Conservation (phyloP, 2,888 invertebrate genomes). For the Lucinisca nassula region DNA sequence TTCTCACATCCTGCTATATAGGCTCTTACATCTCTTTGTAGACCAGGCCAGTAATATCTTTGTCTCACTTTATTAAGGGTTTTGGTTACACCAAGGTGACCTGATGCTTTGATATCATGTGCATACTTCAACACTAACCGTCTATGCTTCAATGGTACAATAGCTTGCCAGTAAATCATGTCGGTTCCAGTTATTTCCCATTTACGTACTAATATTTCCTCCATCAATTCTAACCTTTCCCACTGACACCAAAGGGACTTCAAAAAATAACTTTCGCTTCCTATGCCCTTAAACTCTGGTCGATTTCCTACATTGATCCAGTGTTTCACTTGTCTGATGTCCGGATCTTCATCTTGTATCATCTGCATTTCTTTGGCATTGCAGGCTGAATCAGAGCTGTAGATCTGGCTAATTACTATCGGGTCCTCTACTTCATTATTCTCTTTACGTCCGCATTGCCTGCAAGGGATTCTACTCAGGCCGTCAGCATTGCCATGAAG, state of each 20-base stretch:
- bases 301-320: too few species aligned
- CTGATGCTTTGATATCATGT: not conserved
- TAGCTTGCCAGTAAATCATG: conserved; percentile 14
- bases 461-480: too few species aligned
- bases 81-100: not conserved
- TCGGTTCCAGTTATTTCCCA: conserved; percentile 9
- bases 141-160: conserved; percentile 4
- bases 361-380: too few species aligned
- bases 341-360: too few species aligned
- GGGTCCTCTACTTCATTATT: too few species aligned
- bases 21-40: not conserved
- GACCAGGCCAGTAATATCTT: not conserved
- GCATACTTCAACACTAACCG: too few species aligned
- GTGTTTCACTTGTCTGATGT: too few species aligned
- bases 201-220: not conserved
- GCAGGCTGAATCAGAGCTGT: too few species aligned
- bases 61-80: not conserved
- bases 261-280: conserved; percentile 7
- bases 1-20: conserved; percentile 21
- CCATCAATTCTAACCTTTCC: not conserved
- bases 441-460: too few species aligned
- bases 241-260: not conserved
- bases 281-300: too few species aligned
- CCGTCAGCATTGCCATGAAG: too few species aligned
- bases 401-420: too few species aligned